Evolutionary conservation across 1,140 invertebrate species (phyloP), one percentile per base, ranked within the genome.

Genomic region (Aphelenchoides avenae): DNA sequence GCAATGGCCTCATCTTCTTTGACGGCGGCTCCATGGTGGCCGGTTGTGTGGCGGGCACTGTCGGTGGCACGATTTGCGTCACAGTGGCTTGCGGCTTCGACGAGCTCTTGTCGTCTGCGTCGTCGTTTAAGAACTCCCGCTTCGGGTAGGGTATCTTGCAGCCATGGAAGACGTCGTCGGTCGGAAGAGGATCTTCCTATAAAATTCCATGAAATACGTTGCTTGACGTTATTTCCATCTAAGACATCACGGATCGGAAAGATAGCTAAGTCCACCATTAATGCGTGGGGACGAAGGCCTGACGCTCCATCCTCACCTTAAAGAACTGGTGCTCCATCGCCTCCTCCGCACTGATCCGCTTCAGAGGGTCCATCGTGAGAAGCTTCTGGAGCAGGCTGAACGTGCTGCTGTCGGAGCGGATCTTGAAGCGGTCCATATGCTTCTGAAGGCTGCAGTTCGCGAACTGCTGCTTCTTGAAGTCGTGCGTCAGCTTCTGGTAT

Each of bases 401-500:
- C 34, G 91, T 15, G 15, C 91, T 91, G 70, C 88, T 92, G 68
- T 97, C 92, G 0, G 89, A 87, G 79, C 94, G 94, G 47, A 97
- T 91, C 82, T 95, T 95, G 81, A 97, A 91, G 57, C 93, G 85
- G 70, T 97, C 92, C 94, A 98, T 98, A 78, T 98, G 97, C 78
- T 96, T 97, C 41, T 88, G 87, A 46, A 99, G 80, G 4, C 89
- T 94, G 81, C 89, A 96, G 76, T 87, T 30, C 57, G 53, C 24
- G 15, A 57, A 58, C 5, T 53, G n/a, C 88, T 92, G 22, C 87
- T 87, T 81, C 89, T 84, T 79, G 71, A 99, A 98, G 79, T 99
- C 93, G 80, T 95, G 95, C 24, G 88, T 83, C 68, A 99, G 81
- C 5, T 91, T 95, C 29, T 86, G 85, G 84, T 98, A 91, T 79